Evolutionary conservation across 2,888 invertebrate genomes (phyloP).

Genomic region (Frankliniella intonsa): DNA sequence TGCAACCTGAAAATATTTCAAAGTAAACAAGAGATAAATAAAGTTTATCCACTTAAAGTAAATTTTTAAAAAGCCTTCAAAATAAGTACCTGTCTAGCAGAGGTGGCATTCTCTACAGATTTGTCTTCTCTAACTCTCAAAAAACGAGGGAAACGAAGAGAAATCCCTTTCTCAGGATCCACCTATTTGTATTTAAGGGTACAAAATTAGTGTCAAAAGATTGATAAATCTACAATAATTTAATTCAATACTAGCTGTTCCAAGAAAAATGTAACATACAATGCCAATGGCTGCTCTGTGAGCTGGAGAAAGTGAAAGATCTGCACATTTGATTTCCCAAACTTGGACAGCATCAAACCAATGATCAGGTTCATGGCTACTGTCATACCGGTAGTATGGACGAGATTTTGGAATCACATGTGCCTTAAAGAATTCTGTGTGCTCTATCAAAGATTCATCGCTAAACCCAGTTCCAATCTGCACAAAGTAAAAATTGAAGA

Average conservation of each 20-base stretch:
- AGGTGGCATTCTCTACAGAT: constrained; percentile 84
- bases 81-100: constrained; percentile 66
- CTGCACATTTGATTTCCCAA: constrained; percentile 97
- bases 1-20: constrained; percentile 55
- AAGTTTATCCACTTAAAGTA: neutral
- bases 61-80: neutral
- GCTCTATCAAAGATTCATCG: constrained; percentile 78
- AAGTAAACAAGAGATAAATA: constrained; percentile 29
- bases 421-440: constrained; percentile 69
- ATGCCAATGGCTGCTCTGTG: constrained; percentile 85
- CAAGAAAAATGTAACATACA: constrained; percentile 46
- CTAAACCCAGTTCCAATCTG: constrained; percentile 90
- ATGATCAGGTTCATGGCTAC: constrained; percentile 70
- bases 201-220: neutral
- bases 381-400: constrained; percentile 76
- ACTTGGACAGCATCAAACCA: constrained; percentile 86
- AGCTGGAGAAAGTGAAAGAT: constrained; percentile 91
- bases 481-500: constrained; percentile 26
- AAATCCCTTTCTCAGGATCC: constrained; percentile 88
- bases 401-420: constrained; percentile 71
- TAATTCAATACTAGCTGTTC: neutral
- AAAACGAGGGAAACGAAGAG: constrained; percentile 91
- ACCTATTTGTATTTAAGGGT: constrained; percentile 50
- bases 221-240: neutral
- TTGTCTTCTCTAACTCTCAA: constrained; percentile 89